phyloP scores from a whole-genome alignment of 30 jellyfish, hydroid and myxozoan species.

The Hydractinia echinata region DNA sequence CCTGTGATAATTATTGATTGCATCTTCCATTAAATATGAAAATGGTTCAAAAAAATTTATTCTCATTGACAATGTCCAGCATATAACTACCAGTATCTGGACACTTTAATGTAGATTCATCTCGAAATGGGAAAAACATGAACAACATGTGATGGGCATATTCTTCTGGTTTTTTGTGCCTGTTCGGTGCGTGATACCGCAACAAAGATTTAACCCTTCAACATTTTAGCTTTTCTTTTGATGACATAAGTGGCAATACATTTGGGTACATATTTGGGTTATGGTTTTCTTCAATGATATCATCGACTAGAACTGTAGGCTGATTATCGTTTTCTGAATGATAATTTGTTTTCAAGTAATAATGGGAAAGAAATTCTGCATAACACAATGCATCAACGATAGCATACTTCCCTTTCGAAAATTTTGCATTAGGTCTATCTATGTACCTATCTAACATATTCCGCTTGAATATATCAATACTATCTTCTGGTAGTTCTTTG shows the following conservation, averaged over 20 bases:
- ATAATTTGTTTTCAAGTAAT: not conserved
- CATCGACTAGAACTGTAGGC: not conserved
- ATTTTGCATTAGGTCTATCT: not conserved
- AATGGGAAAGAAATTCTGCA: not conserved
- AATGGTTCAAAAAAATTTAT: no score
- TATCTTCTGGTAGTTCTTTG: not conserved
- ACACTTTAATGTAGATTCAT: no score
- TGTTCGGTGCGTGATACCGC: not conserved
- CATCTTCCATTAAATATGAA: no score
- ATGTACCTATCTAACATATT: not conserved
- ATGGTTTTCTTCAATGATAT: no score
- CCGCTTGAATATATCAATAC: not conserved
- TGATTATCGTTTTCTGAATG: not conserved
- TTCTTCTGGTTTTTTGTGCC: not conserved
- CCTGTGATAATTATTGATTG: no score
- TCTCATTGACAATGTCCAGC: no score
- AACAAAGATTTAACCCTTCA: not conserved
- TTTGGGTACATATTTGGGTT: not conserved
- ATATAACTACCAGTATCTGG: no score
- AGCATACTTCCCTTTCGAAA: slow-evolving; percentile 7
- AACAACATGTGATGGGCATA: slow-evolving; percentile 29
- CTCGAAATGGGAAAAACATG: slow-evolving; percentile 29
- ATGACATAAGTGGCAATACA: not conserved
- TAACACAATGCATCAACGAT: not conserved
- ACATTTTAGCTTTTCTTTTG: not conserved